phyloP scores from a whole-genome alignment of 2,113 vertebrate species.

The Pangasianodon hypophthalmus region DNA sequence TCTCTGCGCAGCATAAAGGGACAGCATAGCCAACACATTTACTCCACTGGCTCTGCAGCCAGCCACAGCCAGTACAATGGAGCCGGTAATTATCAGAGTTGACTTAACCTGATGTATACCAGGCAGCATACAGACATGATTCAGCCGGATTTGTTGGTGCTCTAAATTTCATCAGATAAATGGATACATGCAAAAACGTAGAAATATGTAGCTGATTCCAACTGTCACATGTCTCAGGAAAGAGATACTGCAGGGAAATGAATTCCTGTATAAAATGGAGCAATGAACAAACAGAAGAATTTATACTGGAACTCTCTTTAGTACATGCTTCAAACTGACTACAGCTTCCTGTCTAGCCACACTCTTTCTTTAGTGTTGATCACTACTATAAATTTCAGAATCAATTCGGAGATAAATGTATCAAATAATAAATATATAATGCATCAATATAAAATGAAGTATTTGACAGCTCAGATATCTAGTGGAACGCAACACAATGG shows the following conservation, averaged over 20 bases:
- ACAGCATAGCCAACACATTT: constrained; percentile 45
- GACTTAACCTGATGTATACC: constrained; percentile 17
- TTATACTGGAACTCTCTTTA: not conserved
- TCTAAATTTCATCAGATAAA: not conserved
- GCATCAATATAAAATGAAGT: not conserved
- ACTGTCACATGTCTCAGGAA: not conserved
- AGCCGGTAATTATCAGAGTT: constrained; percentile 27
- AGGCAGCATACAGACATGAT: not conserved
- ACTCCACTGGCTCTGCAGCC: not conserved
- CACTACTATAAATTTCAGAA: not conserved
- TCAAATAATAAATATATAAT: not conserved
- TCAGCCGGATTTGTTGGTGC: not conserved
- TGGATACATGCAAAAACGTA: not conserved
- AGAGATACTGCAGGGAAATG: not conserved
- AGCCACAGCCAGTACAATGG: constrained; percentile 12
- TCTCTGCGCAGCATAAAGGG: constrained; percentile 55
- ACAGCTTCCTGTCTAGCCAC: not conserved
- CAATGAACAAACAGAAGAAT: not conserved
- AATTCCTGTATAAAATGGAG: not conserved
- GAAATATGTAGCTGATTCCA: not conserved
- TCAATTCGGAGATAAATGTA: not conserved
- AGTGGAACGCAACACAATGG: not conserved
- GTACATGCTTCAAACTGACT: not conserved
- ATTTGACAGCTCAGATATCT: not conserved
- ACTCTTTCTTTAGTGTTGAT: not conserved